Evolutionary conservation across 2,797 vertebrate species (phyloP).

Genomic region (Meda fulgida): DNA sequence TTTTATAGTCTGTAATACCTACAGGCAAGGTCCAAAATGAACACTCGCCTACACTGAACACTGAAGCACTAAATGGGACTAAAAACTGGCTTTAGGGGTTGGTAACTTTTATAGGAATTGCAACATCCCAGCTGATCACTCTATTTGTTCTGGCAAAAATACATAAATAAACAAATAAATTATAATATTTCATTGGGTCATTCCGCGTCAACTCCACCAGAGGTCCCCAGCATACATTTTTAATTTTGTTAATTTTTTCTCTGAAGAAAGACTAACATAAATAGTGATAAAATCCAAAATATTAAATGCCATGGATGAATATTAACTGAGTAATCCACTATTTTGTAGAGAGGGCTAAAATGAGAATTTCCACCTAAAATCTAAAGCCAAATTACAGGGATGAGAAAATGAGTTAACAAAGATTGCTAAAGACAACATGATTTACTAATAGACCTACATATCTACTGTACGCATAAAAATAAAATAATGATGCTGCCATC

Average conservation of each 20-base stretch:
- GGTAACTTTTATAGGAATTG: neutral
- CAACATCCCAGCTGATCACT: neutral
- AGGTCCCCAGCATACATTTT: neutral
- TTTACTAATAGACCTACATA: neutral
- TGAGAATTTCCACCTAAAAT: neutral
- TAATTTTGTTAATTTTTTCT: neutral
- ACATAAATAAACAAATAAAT: neutral
- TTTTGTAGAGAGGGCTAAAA: neutral
- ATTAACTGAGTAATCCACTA: neutral
- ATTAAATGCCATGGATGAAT: neutral
- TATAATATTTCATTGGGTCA: neutral
- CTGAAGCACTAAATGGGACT: neutral
- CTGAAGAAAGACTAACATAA: neutral
- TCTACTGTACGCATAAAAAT: neutral
- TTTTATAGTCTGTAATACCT: constrained; percentile 37
- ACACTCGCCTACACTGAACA: too few relatives aligned
- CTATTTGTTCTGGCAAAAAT: neutral
- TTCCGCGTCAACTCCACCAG: neutral
- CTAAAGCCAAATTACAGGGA: neutral
- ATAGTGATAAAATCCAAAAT: neutral
- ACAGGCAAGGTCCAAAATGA: neutral
- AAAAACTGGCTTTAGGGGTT: neutral
- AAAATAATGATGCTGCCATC: neutral
- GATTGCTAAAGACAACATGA: neutral
- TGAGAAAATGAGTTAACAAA: neutral